Percentiles rank a stretch among this genome's conserved stretches.
phyloP scores from a whole-genome alignment of 2,888 invertebrate genomes.

The Suillia variegata region DNA sequence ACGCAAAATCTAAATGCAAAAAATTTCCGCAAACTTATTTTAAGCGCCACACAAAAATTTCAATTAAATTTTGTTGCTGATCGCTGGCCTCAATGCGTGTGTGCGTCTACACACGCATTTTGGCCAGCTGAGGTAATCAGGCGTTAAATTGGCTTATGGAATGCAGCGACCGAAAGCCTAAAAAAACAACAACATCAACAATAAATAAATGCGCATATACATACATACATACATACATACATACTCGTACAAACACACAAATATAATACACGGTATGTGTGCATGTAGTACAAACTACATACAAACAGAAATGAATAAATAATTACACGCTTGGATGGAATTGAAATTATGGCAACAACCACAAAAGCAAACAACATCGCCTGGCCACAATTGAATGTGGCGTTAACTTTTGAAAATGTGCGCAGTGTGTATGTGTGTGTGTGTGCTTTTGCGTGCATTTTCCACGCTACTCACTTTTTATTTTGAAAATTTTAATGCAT shows the following conservation, averaged over 20 bases:
- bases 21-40: too few species aligned
- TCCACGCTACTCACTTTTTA: too few species aligned
- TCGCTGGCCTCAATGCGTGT: not conserved
- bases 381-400: too few species aligned
- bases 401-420: too few species aligned
- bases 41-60: not conserved
- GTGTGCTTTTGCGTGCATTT: too few species aligned
- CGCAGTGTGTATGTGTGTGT: too few species aligned
- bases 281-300: not conserved
- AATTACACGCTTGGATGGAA: not conserved
- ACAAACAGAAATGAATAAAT: not conserved
- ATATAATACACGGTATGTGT: not conserved
- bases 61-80: not conserved
- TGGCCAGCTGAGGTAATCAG: slow-evolving; percentile 33
- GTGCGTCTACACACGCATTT: not conserved
- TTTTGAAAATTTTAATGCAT: too few species aligned
- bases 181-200: not conserved
- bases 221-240: slow-evolving; percentile 6
- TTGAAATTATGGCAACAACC: too few species aligned
- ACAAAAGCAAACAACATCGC: too few species aligned
- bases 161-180: not conserved
- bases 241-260: not conserved
- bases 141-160: slow-evolving; percentile 41
- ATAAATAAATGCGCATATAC: slow-evolving; percentile 7
- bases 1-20: too few species aligned